Evolutionary conservation across 1,140 invertebrate genomes (phyloP), one percentile per base, ranked within the genome.

Genomic region (Euura lappo): DNA sequence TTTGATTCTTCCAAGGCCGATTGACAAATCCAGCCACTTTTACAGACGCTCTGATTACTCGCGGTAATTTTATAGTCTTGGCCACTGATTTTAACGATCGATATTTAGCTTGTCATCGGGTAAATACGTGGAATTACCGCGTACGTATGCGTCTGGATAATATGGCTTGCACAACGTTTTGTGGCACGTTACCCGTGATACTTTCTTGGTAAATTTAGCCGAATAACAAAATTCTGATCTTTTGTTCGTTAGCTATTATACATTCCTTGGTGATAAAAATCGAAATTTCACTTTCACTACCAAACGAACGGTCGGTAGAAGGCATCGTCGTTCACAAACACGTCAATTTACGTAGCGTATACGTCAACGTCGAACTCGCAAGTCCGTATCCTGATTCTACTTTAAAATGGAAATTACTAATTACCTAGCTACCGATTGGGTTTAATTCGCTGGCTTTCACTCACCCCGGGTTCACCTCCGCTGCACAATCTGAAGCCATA

Each of bases 381-480:
- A 28, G 28, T 28, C 28, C 28, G 28, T 28, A 28, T 28, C 28
- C 28, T 28, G 28, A 28, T 28, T 28, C 28, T 28, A 28, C 28
- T 28, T 28, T 28, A 28, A 28, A 28, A 28, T 28, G 28, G 28
- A 28, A 28, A 28, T 28, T 28, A 28, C 28, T 28, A 28, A 28
- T 28, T 28, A 28, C 28, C 28, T 28, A 28, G 28, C 28, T 28
- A 28, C 28, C 28, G 28, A 28, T 28, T 28, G 28, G 28, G 28
- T 28, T 28, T 28, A 28, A 28, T 28, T 28, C 28, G 28, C 28
- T 28, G 28, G 28, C 28, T 28, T 71, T 65, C 76, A 86, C 84
- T 87, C 80, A 88, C 87, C 79, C 86, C 86, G 84, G 87, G 85
- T 83, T 87, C 87, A 84, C 85, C 86, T 83, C 85, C 86, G 85